Evolutionary conservation across 2,797 vertebrate genomes (phyloP).

Genomic region (Odontamblyopus rebecca): DNA sequence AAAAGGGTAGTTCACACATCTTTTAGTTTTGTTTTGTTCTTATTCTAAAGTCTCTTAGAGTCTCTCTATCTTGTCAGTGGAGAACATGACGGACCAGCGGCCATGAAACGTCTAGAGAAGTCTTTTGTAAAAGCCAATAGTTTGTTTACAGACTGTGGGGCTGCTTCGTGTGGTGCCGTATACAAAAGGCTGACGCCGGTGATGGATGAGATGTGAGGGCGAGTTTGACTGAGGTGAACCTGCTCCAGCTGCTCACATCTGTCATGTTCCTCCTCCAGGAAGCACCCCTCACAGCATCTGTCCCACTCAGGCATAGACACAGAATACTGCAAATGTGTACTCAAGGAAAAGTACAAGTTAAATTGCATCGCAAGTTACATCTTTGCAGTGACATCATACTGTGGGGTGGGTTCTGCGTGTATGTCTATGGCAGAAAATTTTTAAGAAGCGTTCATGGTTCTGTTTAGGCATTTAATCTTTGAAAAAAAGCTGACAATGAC

Average conservation of each 20-base stretch:
- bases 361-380: too few relatives aligned
- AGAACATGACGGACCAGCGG: slow-evolving; percentile 1
- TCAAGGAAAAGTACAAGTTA: too few relatives aligned
- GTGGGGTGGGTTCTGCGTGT: too few relatives aligned
- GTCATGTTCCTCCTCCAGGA: background rate
- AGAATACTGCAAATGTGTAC: too few relatives aligned
- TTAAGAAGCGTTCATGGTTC: too few relatives aligned
- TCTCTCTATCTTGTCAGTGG: background rate
- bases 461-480: too few relatives aligned
- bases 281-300: background rate
- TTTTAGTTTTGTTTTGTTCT: background rate
- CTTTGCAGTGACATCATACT: too few relatives aligned
- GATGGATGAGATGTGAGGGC: slow-evolving; percentile 15
- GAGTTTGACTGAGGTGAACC: slow-evolving; percentile 14
- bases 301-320: background rate
- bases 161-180: slow-evolving; percentile 8
- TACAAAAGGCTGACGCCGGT: slow-evolving; percentile 10
- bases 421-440: too few relatives aligned
- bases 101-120: slow-evolving; percentile 1
- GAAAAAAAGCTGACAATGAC: too few relatives aligned
- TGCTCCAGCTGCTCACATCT: slow-evolving; percentile 20
- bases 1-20: too few relatives aligned
- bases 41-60: background rate
- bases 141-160: slow-evolving; percentile 21
- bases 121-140: background rate